phyloP scores from a whole-genome alignment of 2,113 vertebrate genomes.

The Callaeas wilsoni region DNA sequence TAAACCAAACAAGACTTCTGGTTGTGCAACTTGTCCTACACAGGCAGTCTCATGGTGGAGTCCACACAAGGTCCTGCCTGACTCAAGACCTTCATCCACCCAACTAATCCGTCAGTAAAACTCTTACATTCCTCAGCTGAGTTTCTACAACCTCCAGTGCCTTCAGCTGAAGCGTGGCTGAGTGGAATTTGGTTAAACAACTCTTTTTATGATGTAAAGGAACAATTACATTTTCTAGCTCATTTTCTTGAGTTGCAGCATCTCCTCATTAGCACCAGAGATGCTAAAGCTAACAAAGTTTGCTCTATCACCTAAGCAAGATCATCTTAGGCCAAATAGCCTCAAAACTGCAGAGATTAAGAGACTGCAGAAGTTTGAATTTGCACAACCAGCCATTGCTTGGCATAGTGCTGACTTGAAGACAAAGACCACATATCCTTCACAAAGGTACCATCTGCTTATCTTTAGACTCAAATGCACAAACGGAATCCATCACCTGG shows the following conservation, averaged over 20 bases:
- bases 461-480: background rate
- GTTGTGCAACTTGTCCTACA: background rate
- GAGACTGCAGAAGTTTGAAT: background rate
- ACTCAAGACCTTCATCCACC: background rate
- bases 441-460: background rate
- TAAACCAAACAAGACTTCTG: background rate
- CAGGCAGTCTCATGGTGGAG: background rate
- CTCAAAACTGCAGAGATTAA: background rate
- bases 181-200: background rate
- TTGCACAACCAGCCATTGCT: background rate
- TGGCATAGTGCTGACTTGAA: background rate
- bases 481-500: background rate
- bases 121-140: background rate
- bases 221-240: background rate
- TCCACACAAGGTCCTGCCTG: fast-evolving
- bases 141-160: background rate
- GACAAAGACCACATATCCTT: background rate
- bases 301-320: background rate
- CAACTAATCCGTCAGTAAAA: fast-evolving
- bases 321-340: background rate
- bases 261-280: background rate
- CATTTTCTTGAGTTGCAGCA: background rate
- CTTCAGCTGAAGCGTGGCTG: background rate
- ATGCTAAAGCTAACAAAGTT: background rate
- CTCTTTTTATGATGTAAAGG: background rate